Evolutionary conservation across 1,140 invertebrate species (phyloP).

Genomic region (Heliconius eleuchia): DNA sequence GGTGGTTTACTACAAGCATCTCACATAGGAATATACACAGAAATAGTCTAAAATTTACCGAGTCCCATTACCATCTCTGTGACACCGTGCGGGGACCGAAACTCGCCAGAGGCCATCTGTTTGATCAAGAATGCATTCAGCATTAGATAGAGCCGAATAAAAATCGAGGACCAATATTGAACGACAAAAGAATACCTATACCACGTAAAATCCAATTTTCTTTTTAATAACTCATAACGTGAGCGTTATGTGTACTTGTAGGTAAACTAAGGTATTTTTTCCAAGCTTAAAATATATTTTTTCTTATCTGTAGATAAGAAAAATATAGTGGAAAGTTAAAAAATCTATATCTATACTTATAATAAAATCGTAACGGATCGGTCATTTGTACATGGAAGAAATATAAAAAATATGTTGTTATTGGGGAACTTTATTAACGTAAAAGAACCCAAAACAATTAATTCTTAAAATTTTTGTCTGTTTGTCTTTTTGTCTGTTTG

Average conservation of each 20-base stretch:
- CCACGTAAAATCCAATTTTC: slow-evolving; percentile 3
- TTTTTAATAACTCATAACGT: slow-evolving; percentile 12
- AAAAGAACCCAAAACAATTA: too few species aligned
- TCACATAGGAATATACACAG: neutral
- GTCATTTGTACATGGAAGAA: too few species aligned
- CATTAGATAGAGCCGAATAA: slow-evolving; percentile 17
- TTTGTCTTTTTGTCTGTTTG: too few species aligned
- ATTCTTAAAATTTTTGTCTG: too few species aligned
- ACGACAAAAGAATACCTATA: slow-evolving; percentile 10
- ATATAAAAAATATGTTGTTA: too few species aligned
- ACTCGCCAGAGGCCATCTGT: slow-evolving; percentile 18
- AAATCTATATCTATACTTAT: too few species aligned
- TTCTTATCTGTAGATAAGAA: neutral
- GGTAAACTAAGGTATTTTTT: neutral
- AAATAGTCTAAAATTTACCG: slow-evolving; percentile 19
- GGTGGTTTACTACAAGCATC: neutral
- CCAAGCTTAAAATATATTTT: neutral
- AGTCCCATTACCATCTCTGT: slow-evolving; percentile 19
- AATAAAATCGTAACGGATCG: too few species aligned
- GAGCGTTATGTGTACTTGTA: neutral
- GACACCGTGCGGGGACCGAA: slow-evolving; percentile 13
- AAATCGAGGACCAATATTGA: slow-evolving; percentile 14
- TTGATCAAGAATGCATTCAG: slow-evolving; percentile 25
- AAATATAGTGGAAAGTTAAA: neutral
- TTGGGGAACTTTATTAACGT: too few species aligned